phyloP scores from a whole-genome alignment of 2,797 vertebrate genomes.

The Sebastes itinus region DNA sequence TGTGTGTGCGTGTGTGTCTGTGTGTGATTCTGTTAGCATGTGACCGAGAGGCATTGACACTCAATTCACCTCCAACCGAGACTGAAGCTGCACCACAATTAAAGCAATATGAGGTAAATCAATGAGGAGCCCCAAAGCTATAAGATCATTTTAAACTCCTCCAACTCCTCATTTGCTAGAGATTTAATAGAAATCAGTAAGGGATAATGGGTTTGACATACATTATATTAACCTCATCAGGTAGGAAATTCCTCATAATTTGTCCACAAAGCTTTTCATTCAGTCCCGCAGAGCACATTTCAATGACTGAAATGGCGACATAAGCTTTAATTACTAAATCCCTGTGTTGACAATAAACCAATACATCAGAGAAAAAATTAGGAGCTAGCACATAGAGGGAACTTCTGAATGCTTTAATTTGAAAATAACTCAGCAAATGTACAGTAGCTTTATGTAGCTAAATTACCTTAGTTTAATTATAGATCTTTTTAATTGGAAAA shows the following conservation, averaged over 20 bases:
- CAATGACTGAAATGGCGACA: neutral
- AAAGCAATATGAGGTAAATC: neutral
- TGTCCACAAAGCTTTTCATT: neutral
- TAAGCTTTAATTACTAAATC: neutral
- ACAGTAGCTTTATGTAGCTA: neutral
- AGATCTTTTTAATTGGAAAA: neutral
- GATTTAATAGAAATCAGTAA: neutral
- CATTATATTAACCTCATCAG: neutral
- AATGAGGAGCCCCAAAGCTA: neutral
- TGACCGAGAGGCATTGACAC: constrained; percentile 39
- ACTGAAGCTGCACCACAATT: neutral
- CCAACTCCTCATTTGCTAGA: neutral
- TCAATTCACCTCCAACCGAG: neutral
- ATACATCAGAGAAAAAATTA: neutral
- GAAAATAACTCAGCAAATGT: neutral
- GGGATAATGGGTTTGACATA: neutral
- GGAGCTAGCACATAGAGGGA: neutral
- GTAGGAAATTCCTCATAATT: neutral
- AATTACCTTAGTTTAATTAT: neutral
- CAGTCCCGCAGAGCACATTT: neutral
- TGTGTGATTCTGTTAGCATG: constrained; percentile 34
- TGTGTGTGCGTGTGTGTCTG: neutral
- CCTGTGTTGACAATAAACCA: neutral
- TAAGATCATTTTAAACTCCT: neutral
- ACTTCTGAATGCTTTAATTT: neutral